These are phyloP conservation scores for Coboldia fuscipes DNA, from an alignment of 1,140 invertebrate species.

Conservation along the genomic window DNA sequence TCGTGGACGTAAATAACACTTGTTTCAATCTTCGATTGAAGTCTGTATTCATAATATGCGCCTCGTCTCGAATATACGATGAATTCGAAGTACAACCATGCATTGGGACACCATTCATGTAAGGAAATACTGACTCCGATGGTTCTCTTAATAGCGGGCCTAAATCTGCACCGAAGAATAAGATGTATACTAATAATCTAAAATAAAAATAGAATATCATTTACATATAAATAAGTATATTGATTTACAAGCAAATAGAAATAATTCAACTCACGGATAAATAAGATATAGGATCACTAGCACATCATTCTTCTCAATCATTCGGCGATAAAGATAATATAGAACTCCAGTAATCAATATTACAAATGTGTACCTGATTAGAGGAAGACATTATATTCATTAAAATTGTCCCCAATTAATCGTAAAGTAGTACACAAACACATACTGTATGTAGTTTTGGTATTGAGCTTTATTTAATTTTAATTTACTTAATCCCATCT, in stretches of 20 bases:
- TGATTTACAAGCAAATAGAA: too few species aligned
- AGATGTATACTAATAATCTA: conserved; percentile 6
- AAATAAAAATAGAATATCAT: background rate
- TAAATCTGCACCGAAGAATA: conserved; percentile 20
- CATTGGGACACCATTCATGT: conserved; percentile 25
- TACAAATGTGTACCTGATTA: too few species aligned
- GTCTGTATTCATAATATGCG: conserved; percentile 60
- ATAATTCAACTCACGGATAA: too few species aligned
- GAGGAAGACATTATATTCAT: too few species aligned
- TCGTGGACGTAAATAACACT: conserved; percentile 71
- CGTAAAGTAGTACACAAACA: too few species aligned
- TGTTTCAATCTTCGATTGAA: conserved; percentile 78
- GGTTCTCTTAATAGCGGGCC: conserved; percentile 44
- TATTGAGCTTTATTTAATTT: background rate
- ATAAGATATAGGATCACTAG: too few species aligned
- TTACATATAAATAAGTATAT: too few species aligned
- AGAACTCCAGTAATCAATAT: too few species aligned
- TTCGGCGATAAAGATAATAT: too few species aligned
- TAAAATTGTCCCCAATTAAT: too few species aligned
- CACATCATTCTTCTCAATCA: too few species aligned
- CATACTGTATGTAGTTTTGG: too few species aligned
- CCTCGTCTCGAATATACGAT: conserved; percentile 56
- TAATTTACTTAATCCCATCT: conserved; percentile 3
- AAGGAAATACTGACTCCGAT: conserved; percentile 20
- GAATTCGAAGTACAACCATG: conserved; percentile 51